Conservation (phyloP, 2,797 vertebrate genomes). For the Leptodactylus fallax region DNA sequence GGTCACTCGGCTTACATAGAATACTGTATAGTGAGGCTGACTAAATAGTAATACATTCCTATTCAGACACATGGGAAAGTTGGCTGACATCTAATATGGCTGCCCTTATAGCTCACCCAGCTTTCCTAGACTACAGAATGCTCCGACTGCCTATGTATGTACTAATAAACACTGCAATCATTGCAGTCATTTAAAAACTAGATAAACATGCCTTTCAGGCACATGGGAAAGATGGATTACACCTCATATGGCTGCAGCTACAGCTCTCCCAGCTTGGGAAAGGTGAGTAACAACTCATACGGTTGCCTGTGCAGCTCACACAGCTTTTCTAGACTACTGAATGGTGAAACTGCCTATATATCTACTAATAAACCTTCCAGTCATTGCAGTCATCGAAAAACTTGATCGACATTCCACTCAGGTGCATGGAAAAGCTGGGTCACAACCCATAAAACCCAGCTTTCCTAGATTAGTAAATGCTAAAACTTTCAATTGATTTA, state of each 20-base stretch:
- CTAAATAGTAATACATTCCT: no score
- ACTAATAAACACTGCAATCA: not conserved
- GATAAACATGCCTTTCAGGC: not conserved
- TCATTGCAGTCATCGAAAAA: not conserved
- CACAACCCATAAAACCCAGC: not conserved
- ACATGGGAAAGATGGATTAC: not conserved
- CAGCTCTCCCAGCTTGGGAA: not conserved
- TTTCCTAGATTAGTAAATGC: no score
- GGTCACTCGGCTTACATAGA: no score
- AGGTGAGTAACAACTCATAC: not conserved
- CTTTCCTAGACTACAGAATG: not conserved
- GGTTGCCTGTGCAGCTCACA: not conserved
- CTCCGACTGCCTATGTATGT: not conserved
- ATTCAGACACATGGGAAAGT: no score
- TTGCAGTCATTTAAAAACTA: not conserved
- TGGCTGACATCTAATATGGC: no score
- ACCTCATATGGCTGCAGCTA: not conserved
- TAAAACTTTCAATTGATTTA: no score
- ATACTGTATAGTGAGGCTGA: no score
- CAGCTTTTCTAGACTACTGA: not conserved
- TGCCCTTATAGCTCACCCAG: not conserved
- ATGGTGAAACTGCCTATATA: not conserved
- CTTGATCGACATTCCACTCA: no score
- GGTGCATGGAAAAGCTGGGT: not conserved
- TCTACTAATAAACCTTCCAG: not conserved